Evolutionary conservation across 2,888 invertebrate species (phyloP).

Genomic region (Epinotia demarniana): DNA sequence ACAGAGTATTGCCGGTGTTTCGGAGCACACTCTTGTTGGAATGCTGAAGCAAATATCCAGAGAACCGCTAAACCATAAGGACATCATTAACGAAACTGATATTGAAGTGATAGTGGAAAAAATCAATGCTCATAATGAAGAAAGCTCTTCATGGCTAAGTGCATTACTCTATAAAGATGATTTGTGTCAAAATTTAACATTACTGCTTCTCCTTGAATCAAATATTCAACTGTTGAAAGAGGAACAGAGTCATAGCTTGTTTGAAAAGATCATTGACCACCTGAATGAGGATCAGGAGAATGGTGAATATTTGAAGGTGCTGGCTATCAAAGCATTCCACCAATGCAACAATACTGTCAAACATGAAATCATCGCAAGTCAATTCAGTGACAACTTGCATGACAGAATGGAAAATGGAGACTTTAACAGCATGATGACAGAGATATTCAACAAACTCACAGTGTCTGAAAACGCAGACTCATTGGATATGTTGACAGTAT

Average conservation of each 20-base stretch:
- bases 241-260: constrained; percentile 61
- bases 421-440: constrained; percentile 60
- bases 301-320: constrained; percentile 53
- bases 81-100: constrained; percentile 64
- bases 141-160: constrained; percentile 65
- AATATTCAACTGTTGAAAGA: constrained; percentile 61
- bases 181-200: constrained; percentile 58
- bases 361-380: constrained; percentile 61
- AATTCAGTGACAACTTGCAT: constrained; percentile 62
- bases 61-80: constrained; percentile 66
- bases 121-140: constrained; percentile 58
- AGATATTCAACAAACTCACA: constrained; percentile 74
- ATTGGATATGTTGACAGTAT: constrained; percentile 64
- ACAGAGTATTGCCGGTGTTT: constrained; percentile 51
- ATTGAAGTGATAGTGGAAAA: constrained; percentile 61
- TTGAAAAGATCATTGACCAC: constrained; percentile 55
- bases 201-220: constrained; percentile 58
- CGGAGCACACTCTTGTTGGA: constrained; percentile 66
- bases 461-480: constrained; percentile 60
- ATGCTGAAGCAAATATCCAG: constrained; percentile 72
- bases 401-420: constrained; percentile 58
- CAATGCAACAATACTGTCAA: constrained; percentile 59
- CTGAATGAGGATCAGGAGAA: constrained; percentile 54
- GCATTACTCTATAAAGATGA: constrained; percentile 66
- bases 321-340: constrained; percentile 65